phyloP scores from a whole-genome alignment of 1,140 invertebrate genomes.

The Achatina immaculata region DNA sequence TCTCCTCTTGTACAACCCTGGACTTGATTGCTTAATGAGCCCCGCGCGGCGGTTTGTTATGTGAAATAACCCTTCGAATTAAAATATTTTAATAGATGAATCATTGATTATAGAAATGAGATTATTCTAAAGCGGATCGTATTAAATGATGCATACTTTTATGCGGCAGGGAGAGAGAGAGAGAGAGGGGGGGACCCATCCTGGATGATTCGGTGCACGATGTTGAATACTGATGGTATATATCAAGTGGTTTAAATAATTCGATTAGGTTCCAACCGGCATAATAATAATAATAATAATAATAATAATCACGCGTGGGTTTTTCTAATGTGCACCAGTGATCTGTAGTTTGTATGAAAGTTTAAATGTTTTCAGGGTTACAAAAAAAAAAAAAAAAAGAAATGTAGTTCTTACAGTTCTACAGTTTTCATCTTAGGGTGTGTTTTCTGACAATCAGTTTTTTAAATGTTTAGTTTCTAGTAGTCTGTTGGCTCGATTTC shows the following conservation, averaged over 20 bases:
- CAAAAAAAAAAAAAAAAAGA: too few relatives aligned
- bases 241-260: not conserved
- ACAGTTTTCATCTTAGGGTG: too few relatives aligned
- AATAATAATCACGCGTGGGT: too few relatives aligned
- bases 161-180: not conserved
- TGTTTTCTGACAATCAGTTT: too few relatives aligned
- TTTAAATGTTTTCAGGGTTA: too few relatives aligned
- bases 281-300: too few relatives aligned
- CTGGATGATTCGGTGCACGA: constrained; percentile 2
- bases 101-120: constrained; percentile 10
- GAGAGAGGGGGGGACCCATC: too few relatives aligned
- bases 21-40: constrained; percentile 8
- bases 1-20: not conserved
- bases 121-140: constrained; percentile 8
- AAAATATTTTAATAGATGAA: constrained; percentile 16
- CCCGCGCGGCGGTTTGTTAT: not conserved
- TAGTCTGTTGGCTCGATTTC: too few relatives aligned
- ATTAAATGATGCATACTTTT: constrained; percentile 4
- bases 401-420: too few relatives aligned
- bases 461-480: too few relatives aligned
- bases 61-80: constrained; percentile 14
- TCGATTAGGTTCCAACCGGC: not conserved
- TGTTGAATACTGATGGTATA: not conserved
- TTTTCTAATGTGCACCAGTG: too few relatives aligned
- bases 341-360: not conserved